Conservation (phyloP, 2,113 vertebrate species). For the Lipophrys pholis region DNA sequence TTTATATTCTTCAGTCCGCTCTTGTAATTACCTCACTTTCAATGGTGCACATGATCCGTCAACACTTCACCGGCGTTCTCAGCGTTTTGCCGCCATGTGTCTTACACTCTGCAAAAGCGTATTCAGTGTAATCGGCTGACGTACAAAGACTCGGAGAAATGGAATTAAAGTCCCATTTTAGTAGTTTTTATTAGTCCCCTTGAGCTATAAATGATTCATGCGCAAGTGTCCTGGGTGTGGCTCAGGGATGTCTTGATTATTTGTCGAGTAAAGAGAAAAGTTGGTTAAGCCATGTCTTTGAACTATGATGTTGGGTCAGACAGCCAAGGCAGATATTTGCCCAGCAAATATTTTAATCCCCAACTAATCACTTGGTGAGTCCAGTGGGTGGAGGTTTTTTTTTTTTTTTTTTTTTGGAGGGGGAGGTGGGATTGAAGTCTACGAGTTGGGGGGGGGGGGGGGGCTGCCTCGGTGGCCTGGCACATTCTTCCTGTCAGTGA, state of each 20-base stretch:
- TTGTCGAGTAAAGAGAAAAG: slow-evolving; percentile 75
- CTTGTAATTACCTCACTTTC: slow-evolving; percentile 46
- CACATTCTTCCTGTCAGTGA: slow-evolving; percentile 82
- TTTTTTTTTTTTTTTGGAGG: not conserved
- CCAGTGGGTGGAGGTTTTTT: slow-evolving; percentile 68
- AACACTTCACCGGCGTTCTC: slow-evolving; percentile 31
- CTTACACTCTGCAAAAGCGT: not conserved
- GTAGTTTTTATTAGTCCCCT: slow-evolving; percentile 5
- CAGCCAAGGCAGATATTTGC: slow-evolving; percentile 85
- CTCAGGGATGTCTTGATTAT: slow-evolving; percentile 67
- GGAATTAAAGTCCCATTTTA: slow-evolving; percentile 1
- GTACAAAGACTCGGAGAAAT: slow-evolving; percentile 25
- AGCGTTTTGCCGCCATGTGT: slow-evolving; percentile 24
- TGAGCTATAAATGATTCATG: slow-evolving; percentile 46
- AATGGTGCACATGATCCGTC: slow-evolving; percentile 47
- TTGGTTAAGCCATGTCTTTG: slow-evolving; percentile 83
- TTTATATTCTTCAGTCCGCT: slow-evolving; percentile 20
- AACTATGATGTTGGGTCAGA: slow-evolving; percentile 83
- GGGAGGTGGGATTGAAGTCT: slow-evolving; percentile 16
- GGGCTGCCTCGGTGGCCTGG: slow-evolving; percentile 74
- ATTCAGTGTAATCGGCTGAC: slow-evolving; percentile 22
- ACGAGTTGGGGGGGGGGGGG: slow-evolving; percentile 14
- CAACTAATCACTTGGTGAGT: slow-evolving; percentile 87
- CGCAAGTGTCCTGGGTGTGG: slow-evolving; percentile 65
- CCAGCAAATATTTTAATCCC: slow-evolving; percentile 88